Percentiles rank a stretch among this genome's conserved stretches.
These are phyloP conservation scores for Amorpha juglandis DNA, from an alignment of 2,888 invertebrate genomes.

Conservation along the genomic window DNA sequence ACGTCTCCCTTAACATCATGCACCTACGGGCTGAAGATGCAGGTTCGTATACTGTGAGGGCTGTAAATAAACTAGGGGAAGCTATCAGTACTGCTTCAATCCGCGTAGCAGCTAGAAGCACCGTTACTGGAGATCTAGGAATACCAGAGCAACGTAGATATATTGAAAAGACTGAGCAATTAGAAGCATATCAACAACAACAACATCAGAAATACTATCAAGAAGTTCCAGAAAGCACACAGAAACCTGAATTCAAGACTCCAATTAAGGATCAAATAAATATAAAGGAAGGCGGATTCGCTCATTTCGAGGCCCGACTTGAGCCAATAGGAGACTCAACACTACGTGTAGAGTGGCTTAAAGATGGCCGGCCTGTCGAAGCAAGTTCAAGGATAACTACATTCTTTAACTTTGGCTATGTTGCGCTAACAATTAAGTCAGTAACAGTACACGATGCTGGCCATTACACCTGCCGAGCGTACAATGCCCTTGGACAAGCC, in stretches of 20 bases:
- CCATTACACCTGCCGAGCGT: conserved; percentile 94
- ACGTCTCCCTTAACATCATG: conserved; percentile 99
- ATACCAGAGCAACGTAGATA: conserved; percentile 95
- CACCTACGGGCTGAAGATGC: conserved; percentile 99
- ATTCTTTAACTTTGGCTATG: conserved; percentile 97
- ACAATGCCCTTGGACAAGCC: conserved; percentile 94
- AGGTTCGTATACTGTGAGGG: conserved; percentile 96
- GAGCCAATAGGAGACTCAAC: conserved; percentile 97
- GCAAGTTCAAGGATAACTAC: conserved; percentile 96
- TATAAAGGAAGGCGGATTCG: conserved; percentile 95
- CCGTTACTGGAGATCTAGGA: conserved; percentile 93
- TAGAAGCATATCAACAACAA: conserved; percentile 94
- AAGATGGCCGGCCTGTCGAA: conserved; percentile 95
- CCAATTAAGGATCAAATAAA: conserved; percentile 94
- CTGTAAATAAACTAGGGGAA: conserved; percentile 95
- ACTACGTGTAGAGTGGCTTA: conserved; percentile 95
- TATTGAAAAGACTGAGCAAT: conserved; percentile 95
- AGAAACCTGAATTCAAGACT: conserved; percentile 94
- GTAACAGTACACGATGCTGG: conserved; percentile 96
- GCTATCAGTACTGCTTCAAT: conserved; percentile 93
- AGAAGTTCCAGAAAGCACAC: conserved; percentile 91
- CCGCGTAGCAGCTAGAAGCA: conserved; percentile 90
- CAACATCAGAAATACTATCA: conserved; percentile 91
- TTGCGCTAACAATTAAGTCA: conserved; percentile 96
- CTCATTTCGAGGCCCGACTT: conserved; percentile 97